Conservation (phyloP, 2,888 invertebrate species). For the Augochlorella aurata region DNA sequence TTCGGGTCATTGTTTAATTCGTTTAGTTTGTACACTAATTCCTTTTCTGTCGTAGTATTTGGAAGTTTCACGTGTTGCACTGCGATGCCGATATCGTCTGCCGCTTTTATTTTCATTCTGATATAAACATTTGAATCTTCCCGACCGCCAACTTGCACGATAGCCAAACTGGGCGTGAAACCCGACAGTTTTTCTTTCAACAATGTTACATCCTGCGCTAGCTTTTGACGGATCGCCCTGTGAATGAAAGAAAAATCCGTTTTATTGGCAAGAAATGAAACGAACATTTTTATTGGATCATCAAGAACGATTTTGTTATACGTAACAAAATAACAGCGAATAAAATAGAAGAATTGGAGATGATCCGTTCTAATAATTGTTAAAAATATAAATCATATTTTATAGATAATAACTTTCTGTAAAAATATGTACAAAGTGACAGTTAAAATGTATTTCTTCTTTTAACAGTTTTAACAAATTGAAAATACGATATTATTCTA, state of each 20-base stretch:
- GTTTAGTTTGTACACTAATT: conserved; percentile 88
- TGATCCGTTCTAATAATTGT: neutral
- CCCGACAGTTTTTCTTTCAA: conserved; percentile 84
- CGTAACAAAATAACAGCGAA: neutral
- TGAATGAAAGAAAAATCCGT: conserved; percentile 31
- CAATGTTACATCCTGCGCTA: conserved; percentile 86
- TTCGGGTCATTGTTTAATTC: conserved; percentile 91
- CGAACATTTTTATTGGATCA: neutral
- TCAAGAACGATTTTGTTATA: neutral
- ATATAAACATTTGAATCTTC: conserved; percentile 99
- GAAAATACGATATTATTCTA: no score
- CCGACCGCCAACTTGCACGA: conserved; percentile 97
- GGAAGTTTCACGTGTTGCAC: conserved; percentile 92
- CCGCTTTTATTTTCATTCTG: conserved; percentile 96
- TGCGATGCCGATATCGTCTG: conserved; percentile 93
- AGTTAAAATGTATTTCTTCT: no score
- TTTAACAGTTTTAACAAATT: no score
- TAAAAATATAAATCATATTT: neutral
- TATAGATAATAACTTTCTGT: neutral
- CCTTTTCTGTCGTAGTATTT: conserved; percentile 89
- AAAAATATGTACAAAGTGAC: no score
- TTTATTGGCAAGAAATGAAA: conserved; percentile 4
- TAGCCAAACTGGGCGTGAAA: conserved; percentile 91
- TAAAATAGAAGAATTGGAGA: neutral
- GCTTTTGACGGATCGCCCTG: conserved; percentile 88